These are phyloP conservation scores for Philhelius pedissequus DNA, from an alignment of 2,888 invertebrate genomes.

Conservation along the genomic window DNA sequence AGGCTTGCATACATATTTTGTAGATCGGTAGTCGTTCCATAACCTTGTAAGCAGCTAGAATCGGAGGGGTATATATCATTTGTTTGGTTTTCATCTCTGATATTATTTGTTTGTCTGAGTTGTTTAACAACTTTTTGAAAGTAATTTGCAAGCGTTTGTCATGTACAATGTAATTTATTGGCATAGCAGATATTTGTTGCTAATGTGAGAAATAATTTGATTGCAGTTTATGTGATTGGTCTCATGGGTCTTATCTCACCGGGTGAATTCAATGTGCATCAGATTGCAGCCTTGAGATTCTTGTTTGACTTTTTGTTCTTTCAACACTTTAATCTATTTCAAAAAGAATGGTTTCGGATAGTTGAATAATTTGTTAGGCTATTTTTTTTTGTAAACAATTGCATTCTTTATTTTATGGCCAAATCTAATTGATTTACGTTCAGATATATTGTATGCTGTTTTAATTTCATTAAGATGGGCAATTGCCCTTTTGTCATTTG, in stretches of 20 bases:
- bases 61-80: not conserved
- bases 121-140: conserved; percentile 35
- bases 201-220: conserved; percentile 5
- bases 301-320: conserved; percentile 1
- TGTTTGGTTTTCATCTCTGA: conserved; percentile 2
- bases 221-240: conserved; percentile 17
- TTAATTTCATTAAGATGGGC: too few species aligned
- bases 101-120: conserved; percentile 30
- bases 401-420: too few species aligned
- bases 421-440: too few species aligned
- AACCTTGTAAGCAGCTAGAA: not conserved
- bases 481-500: too few species aligned
- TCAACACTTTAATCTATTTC: not conserved
- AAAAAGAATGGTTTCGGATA: not conserved
- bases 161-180: conserved; percentile 39
- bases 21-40: not conserved
- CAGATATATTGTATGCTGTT: too few species aligned
- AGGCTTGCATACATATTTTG: not conserved
- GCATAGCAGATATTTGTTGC: not conserved
- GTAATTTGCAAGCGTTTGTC: conserved; percentile 28
- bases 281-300: conserved; percentile 15
- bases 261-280: not conserved
- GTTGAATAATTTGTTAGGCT: not conserved
- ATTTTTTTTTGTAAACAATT: too few species aligned
- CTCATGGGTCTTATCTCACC: not conserved